These are phyloP conservation scores for Pseudoatta argentina DNA, from an alignment of 1,140 invertebrate genomes.

Conservation along the genomic window DNA sequence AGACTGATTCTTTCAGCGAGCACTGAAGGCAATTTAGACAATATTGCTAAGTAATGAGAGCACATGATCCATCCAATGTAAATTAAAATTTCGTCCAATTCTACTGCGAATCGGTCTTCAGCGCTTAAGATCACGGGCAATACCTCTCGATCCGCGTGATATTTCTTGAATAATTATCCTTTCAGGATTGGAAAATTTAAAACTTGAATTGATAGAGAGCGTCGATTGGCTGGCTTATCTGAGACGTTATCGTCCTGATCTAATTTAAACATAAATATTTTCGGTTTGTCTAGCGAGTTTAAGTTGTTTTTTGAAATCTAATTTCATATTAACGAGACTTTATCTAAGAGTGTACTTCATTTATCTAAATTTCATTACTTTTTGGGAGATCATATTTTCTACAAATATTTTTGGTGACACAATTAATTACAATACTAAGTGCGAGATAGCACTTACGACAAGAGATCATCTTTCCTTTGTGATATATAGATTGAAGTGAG, in stretches of 20 bases:
- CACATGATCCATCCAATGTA: background rate
- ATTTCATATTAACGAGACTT: slow-evolving; percentile 19
- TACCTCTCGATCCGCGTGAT: slow-evolving; percentile 19
- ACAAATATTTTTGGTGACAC: slow-evolving; percentile 20
- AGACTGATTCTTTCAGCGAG: background rate
- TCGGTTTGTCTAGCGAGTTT: background rate
- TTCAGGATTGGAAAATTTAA: slow-evolving; percentile 10
- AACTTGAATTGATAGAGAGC: background rate
- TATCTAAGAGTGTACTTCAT: background rate
- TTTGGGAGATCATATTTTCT: slow-evolving; percentile 25
- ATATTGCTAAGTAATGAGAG: background rate
- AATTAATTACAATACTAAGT: slow-evolving; percentile 35
- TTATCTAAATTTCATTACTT: slow-evolving; percentile 15
- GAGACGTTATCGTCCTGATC: slow-evolving; percentile 34
- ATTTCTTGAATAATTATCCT: background rate
- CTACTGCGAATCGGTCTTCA: slow-evolving; percentile 52
- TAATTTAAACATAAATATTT: slow-evolving; percentile 33
- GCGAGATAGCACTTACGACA: background rate
- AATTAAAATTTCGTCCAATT: background rate
- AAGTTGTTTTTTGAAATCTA: slow-evolving; percentile 32
- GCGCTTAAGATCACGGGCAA: slow-evolving; percentile 11
- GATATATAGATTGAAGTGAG: slow-evolving; percentile 50
- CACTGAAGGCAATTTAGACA: background rate
- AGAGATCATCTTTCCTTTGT: background rate
- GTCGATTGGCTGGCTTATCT: slow-evolving; percentile 6